These are phyloP conservation scores for Colletes collaris DNA, from an alignment of 2,888 invertebrate genomes.

Conservation along the genomic window DNA sequence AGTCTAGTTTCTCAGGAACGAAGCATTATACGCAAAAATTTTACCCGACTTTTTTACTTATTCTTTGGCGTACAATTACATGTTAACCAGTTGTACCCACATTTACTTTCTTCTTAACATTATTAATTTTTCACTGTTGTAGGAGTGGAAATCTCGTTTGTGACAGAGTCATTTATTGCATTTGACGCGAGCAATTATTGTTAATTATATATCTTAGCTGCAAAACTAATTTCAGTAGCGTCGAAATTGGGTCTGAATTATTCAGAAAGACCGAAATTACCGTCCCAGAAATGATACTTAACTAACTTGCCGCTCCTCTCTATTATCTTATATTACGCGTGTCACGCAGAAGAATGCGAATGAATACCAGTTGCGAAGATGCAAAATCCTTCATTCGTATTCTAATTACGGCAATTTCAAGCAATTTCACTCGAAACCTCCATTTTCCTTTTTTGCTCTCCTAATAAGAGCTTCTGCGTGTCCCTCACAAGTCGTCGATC, in stretches of 20 bases:
- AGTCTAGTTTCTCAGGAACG: too few relatives aligned
- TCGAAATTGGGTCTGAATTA: constrained; percentile 20
- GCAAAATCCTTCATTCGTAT: background rate
- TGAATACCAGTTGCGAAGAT: background rate
- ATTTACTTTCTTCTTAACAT: too few relatives aligned
- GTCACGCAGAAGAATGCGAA: background rate
- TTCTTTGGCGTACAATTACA: too few relatives aligned
- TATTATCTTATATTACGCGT: background rate
- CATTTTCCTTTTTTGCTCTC: background rate
- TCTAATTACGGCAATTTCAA: background rate
- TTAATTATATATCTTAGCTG: constrained; percentile 20
- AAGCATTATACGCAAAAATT: too few relatives aligned
- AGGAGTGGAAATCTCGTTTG: too few relatives aligned
- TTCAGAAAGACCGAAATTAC: constrained; percentile 25
- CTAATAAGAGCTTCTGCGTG: background rate
- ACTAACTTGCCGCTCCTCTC: background rate
- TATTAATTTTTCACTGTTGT: too few relatives aligned
- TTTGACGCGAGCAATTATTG: background rate
- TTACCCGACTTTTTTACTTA: too few relatives aligned
- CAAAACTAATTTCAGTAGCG: background rate
- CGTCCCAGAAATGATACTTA: background rate
- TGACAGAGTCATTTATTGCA: constrained; percentile 3
- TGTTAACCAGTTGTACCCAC: too few relatives aligned
- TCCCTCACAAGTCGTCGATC: background rate
- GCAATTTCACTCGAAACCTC: background rate